Evolutionary conservation across 2,797 vertebrate genomes (phyloP).

Genomic region (Enteromius trimaculatus): DNA sequence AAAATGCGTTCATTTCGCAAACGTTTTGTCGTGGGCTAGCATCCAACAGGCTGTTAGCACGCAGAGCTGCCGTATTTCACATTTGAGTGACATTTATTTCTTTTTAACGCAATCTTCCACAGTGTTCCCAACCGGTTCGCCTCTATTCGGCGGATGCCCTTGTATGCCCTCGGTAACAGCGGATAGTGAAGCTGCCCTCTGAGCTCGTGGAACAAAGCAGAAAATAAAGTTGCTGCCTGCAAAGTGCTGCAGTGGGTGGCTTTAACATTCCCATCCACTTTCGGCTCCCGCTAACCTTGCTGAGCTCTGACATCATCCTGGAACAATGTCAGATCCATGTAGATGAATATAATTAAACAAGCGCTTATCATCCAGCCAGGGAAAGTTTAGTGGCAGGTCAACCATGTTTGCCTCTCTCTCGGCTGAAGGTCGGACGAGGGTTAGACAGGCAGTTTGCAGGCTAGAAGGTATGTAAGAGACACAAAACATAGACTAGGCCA

Average conservation of each 20-base stretch:
- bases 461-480: slow-evolving; percentile 53
- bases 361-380: slow-evolving; percentile 82
- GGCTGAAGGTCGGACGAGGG: slow-evolving; percentile 81
- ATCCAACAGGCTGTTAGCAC: slow-evolving; percentile 21
- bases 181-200: slow-evolving; percentile 56
- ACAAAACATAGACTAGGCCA: slow-evolving; percentile 29
- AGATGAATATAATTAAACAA: slow-evolving; percentile 88
- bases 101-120: slow-evolving; percentile 9
- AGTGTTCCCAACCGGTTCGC: neutral
- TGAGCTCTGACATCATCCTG: slow-evolving; percentile 80
- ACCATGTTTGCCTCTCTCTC: slow-evolving; percentile 78
- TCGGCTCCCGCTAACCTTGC: slow-evolving; percentile 78
- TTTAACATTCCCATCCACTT: slow-evolving; percentile 61
- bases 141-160: slow-evolving; percentile 48
- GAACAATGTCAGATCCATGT: slow-evolving; percentile 87
- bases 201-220: slow-evolving; percentile 62
- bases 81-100: slow-evolving; percentile 36
- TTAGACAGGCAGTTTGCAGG: slow-evolving; percentile 65
- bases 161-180: slow-evolving; percentile 51
- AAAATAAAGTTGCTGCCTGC: slow-evolving; percentile 62
- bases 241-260: slow-evolving; percentile 57
- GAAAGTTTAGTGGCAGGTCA: slow-evolving; percentile 80
- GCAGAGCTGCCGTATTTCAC: slow-evolving; percentile 2
- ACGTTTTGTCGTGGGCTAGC: neutral
- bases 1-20: neutral